phyloP scores from a whole-genome alignment of 2,888 invertebrate genomes.

The Xanthostigma xanthostigma region DNA sequence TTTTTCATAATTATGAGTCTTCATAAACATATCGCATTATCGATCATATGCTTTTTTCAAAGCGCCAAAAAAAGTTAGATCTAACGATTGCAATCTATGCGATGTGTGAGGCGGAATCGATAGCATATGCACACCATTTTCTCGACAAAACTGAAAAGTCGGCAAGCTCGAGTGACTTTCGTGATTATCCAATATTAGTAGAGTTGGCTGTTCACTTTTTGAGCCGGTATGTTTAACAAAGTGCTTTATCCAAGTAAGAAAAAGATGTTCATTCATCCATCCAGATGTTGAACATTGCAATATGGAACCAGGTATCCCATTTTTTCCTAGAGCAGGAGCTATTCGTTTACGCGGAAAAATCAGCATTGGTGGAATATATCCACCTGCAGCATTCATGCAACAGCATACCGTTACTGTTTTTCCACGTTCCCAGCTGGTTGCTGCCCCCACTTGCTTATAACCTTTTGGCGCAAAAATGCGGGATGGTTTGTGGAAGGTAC shows the following conservation, averaged over 20 bases:
- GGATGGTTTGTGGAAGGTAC: constrained; percentile 24
- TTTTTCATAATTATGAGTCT: constrained; percentile 15
- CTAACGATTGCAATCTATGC: constrained; percentile 16
- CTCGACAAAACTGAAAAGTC: constrained; percentile 1
- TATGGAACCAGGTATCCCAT: constrained; percentile 25
- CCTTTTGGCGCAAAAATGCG: constrained; percentile 25
- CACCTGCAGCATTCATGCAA: constrained; percentile 25
- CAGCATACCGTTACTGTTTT: constrained; percentile 26
- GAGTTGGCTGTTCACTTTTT: constrained; percentile 14
- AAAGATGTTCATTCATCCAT: constrained; percentile 17
- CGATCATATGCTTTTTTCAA: constrained; percentile 18
- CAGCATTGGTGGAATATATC: constrained; percentile 29
- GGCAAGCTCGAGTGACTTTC: too few species aligned
- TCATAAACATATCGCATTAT: constrained; percentile 19
- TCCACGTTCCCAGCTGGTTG: constrained; percentile 26
- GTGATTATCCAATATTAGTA: constrained; percentile 9
- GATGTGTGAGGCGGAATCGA: constrained; percentile 16
- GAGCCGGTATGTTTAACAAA: constrained; percentile 14
- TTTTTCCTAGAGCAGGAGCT: constrained; percentile 23
- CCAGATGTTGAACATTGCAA: constrained; percentile 16
- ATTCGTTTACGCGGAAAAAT: constrained; percentile 28
- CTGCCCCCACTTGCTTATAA: constrained; percentile 25
- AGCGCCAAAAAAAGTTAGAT: constrained; percentile 15
- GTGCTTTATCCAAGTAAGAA: constrained; percentile 14
- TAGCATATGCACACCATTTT: constrained; percentile 13